Evolutionary conservation across 2,888 invertebrate species (phyloP), one percentile per base, ranked within the genome.

Genomic region (Electrophaes corylata): DNA sequence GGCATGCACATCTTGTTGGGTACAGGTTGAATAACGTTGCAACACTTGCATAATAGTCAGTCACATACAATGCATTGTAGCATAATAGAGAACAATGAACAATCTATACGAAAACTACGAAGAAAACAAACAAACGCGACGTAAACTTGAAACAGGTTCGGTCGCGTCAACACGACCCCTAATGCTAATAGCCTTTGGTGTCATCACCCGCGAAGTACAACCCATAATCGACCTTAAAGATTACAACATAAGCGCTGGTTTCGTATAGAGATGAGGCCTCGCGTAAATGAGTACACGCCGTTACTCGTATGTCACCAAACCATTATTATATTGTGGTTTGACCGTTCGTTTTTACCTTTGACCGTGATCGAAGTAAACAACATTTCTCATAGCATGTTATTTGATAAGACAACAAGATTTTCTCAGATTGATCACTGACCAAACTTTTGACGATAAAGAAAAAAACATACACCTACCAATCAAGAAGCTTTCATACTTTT

Each of bases 281-380:
- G 74, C 68, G 79, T 77, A 81, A 88, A 86, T 84, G 82, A 81
- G 88, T 76, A 73, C 83, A 69, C 66, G 70, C 89, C 89, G 90
- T 90, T 90, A 86, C 78, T 75, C 78, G 77, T 81, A 76, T 87
- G 88, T 88, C 87, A 79, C 85, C 81, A 79, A 77, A 78, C 73
- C 74, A 80, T 82, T 49, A 86, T 83, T 83, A 79, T 83, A 70
- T 72, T 67, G 70, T 67, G 67, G 69, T 72, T 77, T 79, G 73
- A 76, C 74, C 74, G 68, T 64, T 26, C 10, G 47, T 71, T 53
- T 37, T 35, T 10, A 76, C 75, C 73, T 79, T 74, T 79, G 76
- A 76, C 75, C 75, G 69, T 65, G 65, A 65, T 47, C 16, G 45
- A 47, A 23, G 39, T 37, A 19, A 44, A 40, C 48, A 40, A 23